Evolutionary conservation across 2,888 invertebrate species (phyloP), one percentile per base, ranked within the genome.

Genomic region (Liopterus haemorrhoidalis): DNA sequence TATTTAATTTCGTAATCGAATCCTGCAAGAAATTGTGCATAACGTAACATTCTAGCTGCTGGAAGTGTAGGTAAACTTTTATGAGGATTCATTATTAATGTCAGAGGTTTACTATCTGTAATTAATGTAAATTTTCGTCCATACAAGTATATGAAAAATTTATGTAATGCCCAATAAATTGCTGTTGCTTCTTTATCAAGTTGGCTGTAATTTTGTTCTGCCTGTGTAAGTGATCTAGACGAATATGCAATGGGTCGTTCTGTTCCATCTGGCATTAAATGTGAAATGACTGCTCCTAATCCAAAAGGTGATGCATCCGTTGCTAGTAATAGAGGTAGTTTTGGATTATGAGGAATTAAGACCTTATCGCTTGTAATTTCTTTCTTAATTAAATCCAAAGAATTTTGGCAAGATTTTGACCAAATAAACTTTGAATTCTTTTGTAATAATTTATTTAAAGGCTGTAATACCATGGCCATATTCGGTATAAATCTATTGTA

Each of bases 251-350:
- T 60, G 1, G 64, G 64, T 52, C 57, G 45, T 48, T 65, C 61
- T 14, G 49, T 46, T 6, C 60, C 59, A 53, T 64, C 57, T 33
- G 51, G 49, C 38, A 56, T 53, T 27, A 51, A 54, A 39, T 62
- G 28, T 5, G n/a, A 15, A 9, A 16, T 22, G 20, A 48, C 49
- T 42, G 9, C 27, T 21, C 27, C 27, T 27, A 27, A 28, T 30
- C 63, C 63, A 11, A 42, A 43, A 5, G 58, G 59, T 35, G 58
- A 60, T 6, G 63, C 62, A 52, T 66, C 64, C 8, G 61, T 59
- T 4, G 62, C 59, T 14, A 65, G 31, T 25, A 45, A 42, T 2
- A 60, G 18, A 3, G 57, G 55, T 46, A 56, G 45, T 9, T 54
- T 46, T 14, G 31, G 41, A 43, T 61, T 45, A 32, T 54, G 62